A percentile compares a stretch with the other conserved stretches of the same genome.
phyloP scores from a whole-genome alignment of 2,888 invertebrate genomes.

The Bugula neritina region DNA sequence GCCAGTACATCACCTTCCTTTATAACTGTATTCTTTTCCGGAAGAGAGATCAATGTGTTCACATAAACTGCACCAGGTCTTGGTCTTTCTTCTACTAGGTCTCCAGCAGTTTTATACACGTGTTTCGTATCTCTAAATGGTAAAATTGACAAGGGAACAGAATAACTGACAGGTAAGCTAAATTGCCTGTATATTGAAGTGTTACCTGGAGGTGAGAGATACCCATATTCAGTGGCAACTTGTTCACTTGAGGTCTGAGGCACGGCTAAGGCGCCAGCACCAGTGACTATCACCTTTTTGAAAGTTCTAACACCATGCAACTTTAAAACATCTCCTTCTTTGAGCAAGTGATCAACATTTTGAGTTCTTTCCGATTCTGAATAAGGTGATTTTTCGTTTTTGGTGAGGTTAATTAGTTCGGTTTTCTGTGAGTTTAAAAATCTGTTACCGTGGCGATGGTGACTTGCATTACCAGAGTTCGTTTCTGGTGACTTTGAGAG shows the following conservation, averaged over 20 bases:
- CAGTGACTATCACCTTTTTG: slow-evolving; percentile 22
- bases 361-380: neutral
- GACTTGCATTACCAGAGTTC: no score
- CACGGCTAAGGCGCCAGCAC: neutral
- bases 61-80: slow-evolving; percentile 15
- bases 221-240: slow-evolving; percentile 18
- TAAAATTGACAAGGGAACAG: neutral
- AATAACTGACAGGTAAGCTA: slow-evolving; percentile 9
- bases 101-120: slow-evolving; percentile 22
- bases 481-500: neutral
- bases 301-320: slow-evolving; percentile 22
- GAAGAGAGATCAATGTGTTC: slow-evolving; percentile 8
- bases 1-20: slow-evolving; percentile 20
- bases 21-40: slow-evolving; percentile 16
- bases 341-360: neutral
- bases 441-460: no score
- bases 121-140: slow-evolving; percentile 4
- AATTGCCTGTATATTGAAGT: slow-evolving; percentile 24
- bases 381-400: no score
- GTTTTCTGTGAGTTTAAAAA: no score
- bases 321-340: slow-evolving; percentile 24
- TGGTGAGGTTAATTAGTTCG: no score
- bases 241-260: neutral
- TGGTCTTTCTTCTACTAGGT: slow-evolving; percentile 9
- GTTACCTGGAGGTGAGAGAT: slow-evolving; percentile 21